phyloP scores from a whole-genome alignment of 1,140 invertebrate species.

The Gyrodactylus bullatarudis region DNA sequence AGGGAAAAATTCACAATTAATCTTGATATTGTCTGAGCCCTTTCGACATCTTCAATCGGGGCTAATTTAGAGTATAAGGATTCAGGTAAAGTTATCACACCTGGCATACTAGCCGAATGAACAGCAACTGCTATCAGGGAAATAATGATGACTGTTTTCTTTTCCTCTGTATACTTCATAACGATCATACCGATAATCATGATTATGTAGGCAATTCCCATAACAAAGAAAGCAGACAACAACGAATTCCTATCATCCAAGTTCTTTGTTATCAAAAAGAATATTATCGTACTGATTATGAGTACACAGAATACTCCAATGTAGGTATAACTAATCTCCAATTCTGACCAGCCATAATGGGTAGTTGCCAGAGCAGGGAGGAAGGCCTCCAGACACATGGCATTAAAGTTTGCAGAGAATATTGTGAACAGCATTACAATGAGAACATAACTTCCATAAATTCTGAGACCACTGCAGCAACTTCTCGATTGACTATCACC shows the following conservation, averaged over 20 bases:
- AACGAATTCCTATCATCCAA: not conserved
- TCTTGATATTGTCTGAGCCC: not conserved
- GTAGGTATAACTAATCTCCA: slow-evolving; percentile 1
- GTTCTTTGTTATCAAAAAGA: not conserved
- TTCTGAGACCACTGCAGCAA: not conserved
- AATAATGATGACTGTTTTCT: not conserved
- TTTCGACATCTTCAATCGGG: not conserved
- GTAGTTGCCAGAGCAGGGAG: not conserved
- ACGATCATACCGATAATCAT: not conserved
- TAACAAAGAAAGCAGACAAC: not conserved
- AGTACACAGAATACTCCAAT: not conserved
- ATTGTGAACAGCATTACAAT: not conserved
- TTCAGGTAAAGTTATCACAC: not conserved
- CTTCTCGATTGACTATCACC: not conserved
- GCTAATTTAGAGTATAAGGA: not conserved
- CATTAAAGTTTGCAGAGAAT: not conserved
- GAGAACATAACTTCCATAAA: not conserved
- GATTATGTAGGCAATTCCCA: not conserved
- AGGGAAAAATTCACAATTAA: not conserved
- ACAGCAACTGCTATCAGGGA: not conserved
- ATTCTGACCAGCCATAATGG: not conserved
- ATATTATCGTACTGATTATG: not conserved
- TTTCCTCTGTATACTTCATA: not conserved
- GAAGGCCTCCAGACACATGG: slow-evolving; percentile 1
- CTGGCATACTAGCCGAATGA: not conserved